A percentile compares a stretch with the other conserved stretches of the same genome.
Evolutionary conservation across 1,140 invertebrate genomes (phyloP).

Genomic region (Cyclina sinensis): DNA sequence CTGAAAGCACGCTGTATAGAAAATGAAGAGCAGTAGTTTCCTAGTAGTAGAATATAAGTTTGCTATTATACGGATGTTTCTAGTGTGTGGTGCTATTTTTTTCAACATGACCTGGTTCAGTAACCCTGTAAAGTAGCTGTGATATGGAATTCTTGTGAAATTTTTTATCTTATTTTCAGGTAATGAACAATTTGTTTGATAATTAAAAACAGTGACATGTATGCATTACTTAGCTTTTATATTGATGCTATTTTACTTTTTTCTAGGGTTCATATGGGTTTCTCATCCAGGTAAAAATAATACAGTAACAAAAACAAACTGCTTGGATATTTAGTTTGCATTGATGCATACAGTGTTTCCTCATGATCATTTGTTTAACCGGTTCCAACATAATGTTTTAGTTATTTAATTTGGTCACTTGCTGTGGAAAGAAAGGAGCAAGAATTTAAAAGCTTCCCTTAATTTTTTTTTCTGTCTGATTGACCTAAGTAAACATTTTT

Average conservation of each 20-base stretch:
- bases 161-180: no score
- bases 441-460: no score
- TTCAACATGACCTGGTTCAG: no score
- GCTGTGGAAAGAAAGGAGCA: background rate
- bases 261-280: slow-evolving; percentile 26
- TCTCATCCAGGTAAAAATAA: background rate
- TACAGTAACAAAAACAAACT: background rate
- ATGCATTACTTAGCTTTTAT: background rate
- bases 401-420: background rate
- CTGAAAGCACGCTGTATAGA: no score
- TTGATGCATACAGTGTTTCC: background rate
- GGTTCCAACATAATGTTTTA: background rate
- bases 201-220: background rate
- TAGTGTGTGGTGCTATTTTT: no score
- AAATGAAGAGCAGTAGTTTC: no score
- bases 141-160: no score
- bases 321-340: slow-evolving; percentile 2
- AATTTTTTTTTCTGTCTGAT: no score
- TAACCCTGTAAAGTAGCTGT: no score
- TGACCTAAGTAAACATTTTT: no score
- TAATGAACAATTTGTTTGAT: background rate
- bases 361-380: background rate
- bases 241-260: background rate
- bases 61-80: no score
- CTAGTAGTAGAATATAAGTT: no score